A percentile compares a stretch with the other conserved stretches of the same genome.
These are phyloP conservation scores for Taeniopygia guttata DNA, from an alignment of 2,797 vertebrate genomes.

Conservation along the genomic window DNA sequence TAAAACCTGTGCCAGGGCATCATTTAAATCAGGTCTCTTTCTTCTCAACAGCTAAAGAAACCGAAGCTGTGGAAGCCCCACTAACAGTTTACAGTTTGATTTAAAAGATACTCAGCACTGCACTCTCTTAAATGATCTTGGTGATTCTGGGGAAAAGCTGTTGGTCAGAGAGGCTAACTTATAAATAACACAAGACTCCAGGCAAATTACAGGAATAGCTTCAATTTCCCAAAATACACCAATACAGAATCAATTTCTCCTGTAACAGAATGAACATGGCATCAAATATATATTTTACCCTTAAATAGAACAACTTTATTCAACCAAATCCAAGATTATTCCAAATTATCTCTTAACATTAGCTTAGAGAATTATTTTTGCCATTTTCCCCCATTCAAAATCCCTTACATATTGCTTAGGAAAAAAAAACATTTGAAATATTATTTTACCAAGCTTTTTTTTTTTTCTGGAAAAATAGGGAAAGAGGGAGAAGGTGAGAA, in stretches of 20 bases:
- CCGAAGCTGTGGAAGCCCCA: neutral
- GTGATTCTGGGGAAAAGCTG: neutral
- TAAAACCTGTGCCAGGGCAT: neutral
- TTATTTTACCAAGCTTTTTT: neutral
- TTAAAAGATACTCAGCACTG: neutral
- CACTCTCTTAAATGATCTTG: neutral
- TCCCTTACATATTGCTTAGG: neutral
- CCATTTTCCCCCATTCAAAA: neutral
- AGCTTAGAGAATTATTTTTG: neutral
- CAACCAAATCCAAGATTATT: neutral
- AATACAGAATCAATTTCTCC: neutral
- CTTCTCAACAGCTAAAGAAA: neutral
- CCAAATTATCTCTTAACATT: neutral
- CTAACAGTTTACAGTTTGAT: neutral
- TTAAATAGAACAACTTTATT: conserved; percentile 55
- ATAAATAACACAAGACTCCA: neutral
- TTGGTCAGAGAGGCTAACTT: neutral
- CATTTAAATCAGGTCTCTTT: neutral
- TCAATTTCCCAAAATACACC: neutral
- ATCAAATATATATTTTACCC: neutral
- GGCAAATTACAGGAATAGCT: neutral
- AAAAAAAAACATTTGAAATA: neutral
- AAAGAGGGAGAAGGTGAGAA: neutral
- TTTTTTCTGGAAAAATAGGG: neutral
- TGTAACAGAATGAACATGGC: neutral